Base-by-base conservation (phyloP, 2,113 vertebrate genomes). In the Rhinolophus sinicus region DNA sequence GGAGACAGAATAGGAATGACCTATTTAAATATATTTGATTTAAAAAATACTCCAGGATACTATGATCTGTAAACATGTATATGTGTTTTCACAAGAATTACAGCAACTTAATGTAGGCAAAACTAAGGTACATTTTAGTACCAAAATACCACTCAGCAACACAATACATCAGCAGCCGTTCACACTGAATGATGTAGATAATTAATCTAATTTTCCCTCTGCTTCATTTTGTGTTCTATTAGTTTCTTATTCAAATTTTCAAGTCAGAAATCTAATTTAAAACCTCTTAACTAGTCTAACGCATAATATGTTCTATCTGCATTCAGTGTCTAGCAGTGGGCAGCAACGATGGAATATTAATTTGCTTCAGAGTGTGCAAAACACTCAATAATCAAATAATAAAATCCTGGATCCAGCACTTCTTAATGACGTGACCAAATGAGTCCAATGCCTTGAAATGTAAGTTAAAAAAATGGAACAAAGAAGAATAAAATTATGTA, bases 211-310 rank as follows among this genome's bases (percentile, higher is more conserved):
- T 98, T 98, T 98, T 98, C 97, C 97, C 83, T 87, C 92, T 98
- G 97, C 97, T 98, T 99, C 96, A 97, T 98, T 99, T 98, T 99
- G 97, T 98, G 95, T 99, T 98, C 98, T 98, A 98, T 99, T 99
- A 98, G 97, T 98, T 98, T 98, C 98, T 99, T 99, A 98, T 98
- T 99, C 98, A 98, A 98, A 98, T 98, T 98, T 98, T 98, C 98
- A 98, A 98, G 98, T 98, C 98, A 98, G 98, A 99, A 98, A 99
- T 99, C 98, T 98, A 98, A 99, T 99, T 99, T 98, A 98, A 98
- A 98, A 97, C 97, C 96, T 97, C 98, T 98, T 98, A 99, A 98
- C 97, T 98, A 97, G 94, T 98, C 97, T 98, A 98, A 98, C 95
- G 80, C 97, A 98, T 98, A 98, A 98, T 98, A 97, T 98, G 97